A percentile compares a stretch with the other conserved stretches of the same genome.
Conservation (phyloP, 2,113 vertebrate species). For the Serinus canaria region DNA sequence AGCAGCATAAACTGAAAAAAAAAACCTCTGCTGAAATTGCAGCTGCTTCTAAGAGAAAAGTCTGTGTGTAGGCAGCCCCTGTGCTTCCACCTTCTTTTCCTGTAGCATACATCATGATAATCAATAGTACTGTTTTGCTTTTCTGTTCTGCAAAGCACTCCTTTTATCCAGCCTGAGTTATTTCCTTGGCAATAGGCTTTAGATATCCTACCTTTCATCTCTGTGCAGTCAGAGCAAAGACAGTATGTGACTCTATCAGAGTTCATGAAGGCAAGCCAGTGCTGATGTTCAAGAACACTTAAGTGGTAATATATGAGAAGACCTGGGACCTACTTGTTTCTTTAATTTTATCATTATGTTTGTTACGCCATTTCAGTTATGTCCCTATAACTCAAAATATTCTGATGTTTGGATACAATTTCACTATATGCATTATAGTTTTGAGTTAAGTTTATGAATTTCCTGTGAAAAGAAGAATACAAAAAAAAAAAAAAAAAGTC, state of each 20-base stretch:
- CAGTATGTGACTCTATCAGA: fast-evolving
- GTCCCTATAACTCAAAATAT: not conserved
- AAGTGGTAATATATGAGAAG: not conserved
- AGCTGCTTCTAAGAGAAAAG: not conserved
- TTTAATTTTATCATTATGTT: not conserved
- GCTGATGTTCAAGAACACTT: not conserved
- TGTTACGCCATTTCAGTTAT: not conserved
- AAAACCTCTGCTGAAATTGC: not conserved
- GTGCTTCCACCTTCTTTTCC: not conserved
- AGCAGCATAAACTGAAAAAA: not conserved
- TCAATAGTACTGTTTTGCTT: not conserved
- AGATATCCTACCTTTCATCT: not conserved
- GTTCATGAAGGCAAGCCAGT: not conserved
- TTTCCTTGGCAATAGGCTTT: not conserved
- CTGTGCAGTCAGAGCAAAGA: not conserved
- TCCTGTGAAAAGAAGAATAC: not conserved
- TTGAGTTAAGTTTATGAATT: not conserved
- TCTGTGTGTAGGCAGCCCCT: not conserved
- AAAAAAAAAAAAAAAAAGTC: not conserved
- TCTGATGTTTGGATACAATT: not conserved
- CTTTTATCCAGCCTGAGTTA: not conserved
- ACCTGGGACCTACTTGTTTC: not conserved
- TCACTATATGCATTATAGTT: not conserved
- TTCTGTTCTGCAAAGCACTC: not conserved
- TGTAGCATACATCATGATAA: not conserved